Conservation (phyloP, 92 coral and sea anemone species). For the Isaurus tuberculatus region DNA sequence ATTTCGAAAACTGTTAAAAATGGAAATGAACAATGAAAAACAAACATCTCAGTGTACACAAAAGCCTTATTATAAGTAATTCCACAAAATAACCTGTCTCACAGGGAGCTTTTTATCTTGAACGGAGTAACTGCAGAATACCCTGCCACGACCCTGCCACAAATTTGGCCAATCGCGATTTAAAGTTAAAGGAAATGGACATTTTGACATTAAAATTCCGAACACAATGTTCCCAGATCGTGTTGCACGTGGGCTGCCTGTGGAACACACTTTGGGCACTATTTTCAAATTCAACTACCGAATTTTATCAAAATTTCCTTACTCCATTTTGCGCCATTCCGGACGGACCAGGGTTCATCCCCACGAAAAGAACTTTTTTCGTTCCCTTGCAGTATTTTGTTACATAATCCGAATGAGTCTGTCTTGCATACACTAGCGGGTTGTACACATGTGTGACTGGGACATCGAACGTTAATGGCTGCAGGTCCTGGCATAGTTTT, state of each 20-base stretch:
- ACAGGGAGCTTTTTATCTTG: no score
- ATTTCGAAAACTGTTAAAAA: no score
- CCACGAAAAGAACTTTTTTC: slow-evolving; percentile 80
- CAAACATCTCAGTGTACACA: no score
- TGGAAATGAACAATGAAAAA: no score
- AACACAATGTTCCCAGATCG: not conserved
- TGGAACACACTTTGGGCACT: no score
- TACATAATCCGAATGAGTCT: slow-evolving; percentile 68
- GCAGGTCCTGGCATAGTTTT: slow-evolving; percentile 52
- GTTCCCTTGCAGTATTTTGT: slow-evolving; percentile 67
- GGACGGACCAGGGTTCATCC: slow-evolving; percentile 94
- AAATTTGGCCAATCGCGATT: no score
- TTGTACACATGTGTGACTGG: slow-evolving; percentile 78
- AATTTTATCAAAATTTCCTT: slow-evolving; percentile 12
- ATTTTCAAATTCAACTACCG: not conserved
- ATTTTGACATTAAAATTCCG: no score
- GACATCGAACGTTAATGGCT: slow-evolving; percentile 45
- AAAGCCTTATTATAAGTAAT: no score
- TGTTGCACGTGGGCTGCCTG: not conserved
- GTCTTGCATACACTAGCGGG: slow-evolving; percentile 76
- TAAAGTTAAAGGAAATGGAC: no score
- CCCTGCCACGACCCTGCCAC: no score
- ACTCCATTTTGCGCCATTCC: slow-evolving; percentile 98
- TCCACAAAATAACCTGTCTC: no score
- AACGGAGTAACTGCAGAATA: no score